phyloP scores from a whole-genome alignment of 2,113 vertebrate genomes.

The Tychaedon coryphoeus region DNA sequence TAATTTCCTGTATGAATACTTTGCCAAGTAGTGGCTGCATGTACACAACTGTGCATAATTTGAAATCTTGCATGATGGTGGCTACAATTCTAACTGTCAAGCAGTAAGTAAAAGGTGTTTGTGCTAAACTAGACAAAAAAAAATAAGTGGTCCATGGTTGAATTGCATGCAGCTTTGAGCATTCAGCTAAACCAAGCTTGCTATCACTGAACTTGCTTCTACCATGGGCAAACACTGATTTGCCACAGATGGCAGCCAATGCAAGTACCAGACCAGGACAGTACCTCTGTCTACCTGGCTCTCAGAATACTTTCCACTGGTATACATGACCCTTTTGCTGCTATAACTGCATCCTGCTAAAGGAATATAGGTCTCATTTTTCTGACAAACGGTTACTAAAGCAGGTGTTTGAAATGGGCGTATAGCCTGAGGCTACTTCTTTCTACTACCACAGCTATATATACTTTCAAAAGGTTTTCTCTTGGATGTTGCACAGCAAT shows the following conservation, averaged over 20 bases:
- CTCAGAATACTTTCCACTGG: neutral
- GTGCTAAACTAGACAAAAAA: neutral
- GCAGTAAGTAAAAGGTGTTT: neutral
- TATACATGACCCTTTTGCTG: neutral
- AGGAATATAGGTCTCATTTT: neutral
- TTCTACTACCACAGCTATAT: neutral
- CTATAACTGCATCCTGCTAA: neutral
- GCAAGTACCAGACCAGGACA: neutral
- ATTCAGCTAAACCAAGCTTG: neutral
- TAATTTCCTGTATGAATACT: neutral
- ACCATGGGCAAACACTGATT: neutral
- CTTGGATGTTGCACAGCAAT: neutral
- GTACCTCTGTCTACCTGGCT: neutral
- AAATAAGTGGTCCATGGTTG: rapidly evolving
- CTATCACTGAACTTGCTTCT: neutral
- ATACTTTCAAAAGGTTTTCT: neutral
- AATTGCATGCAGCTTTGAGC: neutral
- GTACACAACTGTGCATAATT: neutral
- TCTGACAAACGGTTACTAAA: neutral
- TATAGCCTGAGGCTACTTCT: neutral
- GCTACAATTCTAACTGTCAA: neutral
- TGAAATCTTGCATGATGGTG: neutral
- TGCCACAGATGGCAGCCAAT: neutral
- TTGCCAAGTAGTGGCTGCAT: neutral
- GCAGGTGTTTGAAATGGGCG: neutral